Base-by-base conservation (phyloP, 2,888 invertebrate genomes). In the Cheilosia variabilis region DNA sequence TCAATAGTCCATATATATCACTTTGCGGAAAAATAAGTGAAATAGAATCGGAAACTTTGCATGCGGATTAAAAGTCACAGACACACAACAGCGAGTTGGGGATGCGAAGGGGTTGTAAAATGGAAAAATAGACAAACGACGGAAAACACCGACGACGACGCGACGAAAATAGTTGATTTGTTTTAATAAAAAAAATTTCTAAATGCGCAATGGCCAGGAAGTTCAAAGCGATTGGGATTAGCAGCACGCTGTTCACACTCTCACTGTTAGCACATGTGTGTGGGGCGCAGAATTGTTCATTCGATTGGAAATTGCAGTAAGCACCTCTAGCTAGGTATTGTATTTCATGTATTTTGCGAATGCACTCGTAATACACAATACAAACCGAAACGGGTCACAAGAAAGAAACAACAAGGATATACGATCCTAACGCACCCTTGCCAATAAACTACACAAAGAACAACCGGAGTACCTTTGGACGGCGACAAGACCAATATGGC, bases 141-240 rank as follows among this genome's bases (percentile, higher is more conserved):
- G 41, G 45, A 73, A 53, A 79, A 69, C 68, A 69, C 73, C 63
- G 68, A 80, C 65, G 75, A 75, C 75, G 65, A 73, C 86, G 75
- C 76, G 86, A 80, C 66, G 50, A 71, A 80, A 68, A 83, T 80
- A 75, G 65, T 78, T 79, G 72, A 65, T 62, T 87, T 53, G 24
- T 68, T 27, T 34, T 66, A 37, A 45, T 50, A 43, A 63, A 47
- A 31, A 55, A 37, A 37, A 47, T 31, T 27, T 71, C 22, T 52
- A 66, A 75, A 77, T 79, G 79, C 84, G 76, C 71, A 77, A 60
- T 72, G 65, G 65, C 68, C 52, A 77, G 45, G 69, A 77, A 87
- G 81, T 68, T 76, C 55, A 76, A 78, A 65, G 55, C 58, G 52
- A 75, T 78, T 77, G 57, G 55, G 55, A 58, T 52, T 55, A 10